These are phyloP conservation scores for Dolomedes plantarius DNA, from an alignment of 2,888 invertebrate genomes.

Conservation along the genomic window DNA sequence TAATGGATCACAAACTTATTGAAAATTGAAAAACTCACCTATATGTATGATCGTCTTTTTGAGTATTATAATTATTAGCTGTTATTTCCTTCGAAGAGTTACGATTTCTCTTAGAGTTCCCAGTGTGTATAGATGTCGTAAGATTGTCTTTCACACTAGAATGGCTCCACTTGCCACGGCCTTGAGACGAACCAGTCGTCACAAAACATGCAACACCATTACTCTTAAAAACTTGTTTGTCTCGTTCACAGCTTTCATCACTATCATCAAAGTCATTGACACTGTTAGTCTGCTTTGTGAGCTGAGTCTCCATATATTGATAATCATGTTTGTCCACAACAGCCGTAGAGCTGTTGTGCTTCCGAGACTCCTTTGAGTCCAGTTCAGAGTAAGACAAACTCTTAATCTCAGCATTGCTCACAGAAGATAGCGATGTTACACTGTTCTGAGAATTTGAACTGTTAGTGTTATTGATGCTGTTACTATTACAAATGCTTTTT, in stretches of 20 bases:
- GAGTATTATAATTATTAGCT: conserved; percentile 75
- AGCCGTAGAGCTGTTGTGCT: conserved; percentile 50
- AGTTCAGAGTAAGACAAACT: conserved; percentile 70
- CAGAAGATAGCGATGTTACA: conserved; percentile 52
- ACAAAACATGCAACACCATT: conserved; percentile 59
- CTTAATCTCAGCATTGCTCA: conserved; percentile 54
- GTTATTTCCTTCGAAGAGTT: conserved; percentile 77
- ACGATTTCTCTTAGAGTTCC: conserved; percentile 78
- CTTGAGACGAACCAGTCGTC: conserved; percentile 77
- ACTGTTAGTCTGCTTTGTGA: conserved; percentile 74
- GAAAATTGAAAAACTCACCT: conserved; percentile 75
- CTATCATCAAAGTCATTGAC: conserved; percentile 79
- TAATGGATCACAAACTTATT: too few species aligned
- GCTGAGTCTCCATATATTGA: conserved; percentile 78
- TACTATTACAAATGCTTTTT: conserved; percentile 69
- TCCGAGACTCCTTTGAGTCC: conserved; percentile 68
- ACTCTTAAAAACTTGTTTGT: conserved; percentile 50
- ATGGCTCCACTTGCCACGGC: conserved; percentile 47
- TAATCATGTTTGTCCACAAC: conserved; percentile 72
- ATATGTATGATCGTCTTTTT: conserved; percentile 79
- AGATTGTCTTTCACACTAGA: conserved; percentile 69
- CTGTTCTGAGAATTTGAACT: conserved; percentile 58
- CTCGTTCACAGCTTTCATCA: conserved; percentile 75
- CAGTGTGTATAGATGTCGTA: conserved; percentile 30
- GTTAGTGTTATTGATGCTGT: conserved; percentile 51